Percentiles rank a stretch among this genome's conserved stretches.
Evolutionary conservation across 1,140 invertebrate genomes (phyloP).

Genomic region (Drosophila pachea): DNA sequence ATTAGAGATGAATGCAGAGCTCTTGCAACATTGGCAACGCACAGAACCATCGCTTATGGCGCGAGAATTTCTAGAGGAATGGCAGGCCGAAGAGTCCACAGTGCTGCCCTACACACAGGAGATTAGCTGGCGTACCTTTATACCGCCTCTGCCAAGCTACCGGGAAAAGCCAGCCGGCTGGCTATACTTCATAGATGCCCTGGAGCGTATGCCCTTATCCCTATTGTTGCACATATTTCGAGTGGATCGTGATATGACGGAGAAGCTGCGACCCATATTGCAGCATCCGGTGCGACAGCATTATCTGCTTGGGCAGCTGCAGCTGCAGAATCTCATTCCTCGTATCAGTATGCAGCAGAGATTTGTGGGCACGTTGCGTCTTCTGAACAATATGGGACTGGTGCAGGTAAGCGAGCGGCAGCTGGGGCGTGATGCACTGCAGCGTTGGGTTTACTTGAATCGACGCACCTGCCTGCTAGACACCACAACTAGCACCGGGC

Average conservation of each 20-base stretch:
- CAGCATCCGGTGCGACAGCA: conserved; percentile 85
- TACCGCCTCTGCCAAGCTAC: conserved; percentile 85
- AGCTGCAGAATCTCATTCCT: conserved; percentile 43
- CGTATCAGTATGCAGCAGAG: conserved; percentile 82
- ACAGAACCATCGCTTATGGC: conserved; percentile 60
- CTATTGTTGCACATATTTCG: conserved; percentile 86
- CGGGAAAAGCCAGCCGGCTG: conserved; percentile 84
- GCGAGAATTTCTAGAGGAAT: conserved; percentile 72
- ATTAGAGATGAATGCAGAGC: conserved; percentile 71
- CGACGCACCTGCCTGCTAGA: conserved; percentile 82
- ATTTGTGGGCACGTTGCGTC: conserved; percentile 81
- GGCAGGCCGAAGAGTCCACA: conserved; percentile 76
- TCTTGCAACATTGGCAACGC: conserved; percentile 79
- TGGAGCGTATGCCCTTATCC: conserved; percentile 86
- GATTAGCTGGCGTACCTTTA: conserved; percentile 87
- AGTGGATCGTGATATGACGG: conserved; percentile 80
- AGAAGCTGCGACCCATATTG: conserved; percentile 82
- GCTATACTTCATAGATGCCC: conserved; percentile 86
- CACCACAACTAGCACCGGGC: conserved; percentile 82
- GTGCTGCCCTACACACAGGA: conserved; percentile 79
- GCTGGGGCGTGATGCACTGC: conserved; percentile 85
- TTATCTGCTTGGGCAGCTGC: conserved; percentile 81
- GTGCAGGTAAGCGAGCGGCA: conserved; percentile 80
- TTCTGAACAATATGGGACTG: conserved; percentile 85
- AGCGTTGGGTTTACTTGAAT: conserved; percentile 86